These are phyloP conservation scores for Drosophila arawakana DNA, from an alignment of 1,140 invertebrate species.

Conservation along the genomic window DNA sequence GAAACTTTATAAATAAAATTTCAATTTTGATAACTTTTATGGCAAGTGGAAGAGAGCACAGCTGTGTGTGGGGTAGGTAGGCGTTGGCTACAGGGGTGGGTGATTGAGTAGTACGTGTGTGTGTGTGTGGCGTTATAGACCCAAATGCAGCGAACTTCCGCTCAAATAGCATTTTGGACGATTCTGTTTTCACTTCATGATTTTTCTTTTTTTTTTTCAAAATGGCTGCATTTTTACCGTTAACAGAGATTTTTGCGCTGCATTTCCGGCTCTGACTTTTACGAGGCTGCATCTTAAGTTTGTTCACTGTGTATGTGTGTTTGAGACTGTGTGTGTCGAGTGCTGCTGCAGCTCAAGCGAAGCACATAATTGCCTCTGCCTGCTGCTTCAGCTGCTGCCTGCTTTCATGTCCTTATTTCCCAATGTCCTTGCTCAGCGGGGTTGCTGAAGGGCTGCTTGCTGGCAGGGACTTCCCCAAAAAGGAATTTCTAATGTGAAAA, in stretches of 20 bases:
- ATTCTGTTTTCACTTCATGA: conserved; percentile 6
- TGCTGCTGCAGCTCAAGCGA: conserved; percentile 68
- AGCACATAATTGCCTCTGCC: conserved; percentile 80
- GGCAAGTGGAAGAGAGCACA: conserved; percentile 37
- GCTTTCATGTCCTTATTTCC: conserved; percentile 9
- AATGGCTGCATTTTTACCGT: conserved; percentile 63
- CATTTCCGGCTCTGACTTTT: conserved; percentile 77
- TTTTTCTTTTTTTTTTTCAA: conserved; percentile 18
- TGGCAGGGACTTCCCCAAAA: conserved; percentile 40
- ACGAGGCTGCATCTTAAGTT: conserved; percentile 67
- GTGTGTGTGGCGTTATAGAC: conserved; percentile 1
- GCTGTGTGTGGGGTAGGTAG: neutral
- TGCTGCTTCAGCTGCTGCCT: conserved; percentile 21
- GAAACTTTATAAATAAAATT: conserved; percentile 67
- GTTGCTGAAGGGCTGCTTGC: no score
- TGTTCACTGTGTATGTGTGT: neutral
- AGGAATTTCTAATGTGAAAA: conserved; percentile 80
- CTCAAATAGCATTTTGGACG: conserved; percentile 29
- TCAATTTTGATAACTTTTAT: conserved; percentile 78
- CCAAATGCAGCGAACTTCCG: conserved; percentile 45
- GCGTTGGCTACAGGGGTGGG: neutral
- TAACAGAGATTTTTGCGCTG: conserved; percentile 63
- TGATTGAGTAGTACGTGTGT: conserved; percentile 1
- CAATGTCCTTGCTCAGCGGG: conserved; percentile 3
- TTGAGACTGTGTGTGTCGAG: conserved; percentile 38